These are phyloP conservation scores for Canis aureus DNA, from an alignment of 2,113 vertebrate genomes.

Conservation along the genomic window DNA sequence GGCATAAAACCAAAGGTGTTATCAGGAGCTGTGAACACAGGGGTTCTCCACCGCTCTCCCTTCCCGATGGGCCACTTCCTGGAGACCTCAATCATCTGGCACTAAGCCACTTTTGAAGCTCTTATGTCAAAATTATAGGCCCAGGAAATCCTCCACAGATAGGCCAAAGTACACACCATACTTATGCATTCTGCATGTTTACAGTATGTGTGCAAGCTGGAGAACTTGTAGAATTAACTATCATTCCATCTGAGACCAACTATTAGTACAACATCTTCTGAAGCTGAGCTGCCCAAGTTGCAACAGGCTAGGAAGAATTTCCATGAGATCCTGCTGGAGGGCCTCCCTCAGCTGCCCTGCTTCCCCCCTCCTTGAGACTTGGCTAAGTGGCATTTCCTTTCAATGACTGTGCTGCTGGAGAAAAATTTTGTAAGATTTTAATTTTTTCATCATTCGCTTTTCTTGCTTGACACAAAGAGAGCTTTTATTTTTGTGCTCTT, in stretches of 20 bases:
- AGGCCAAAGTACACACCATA: background rate
- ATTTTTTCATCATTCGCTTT: background rate
- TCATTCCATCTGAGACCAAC: background rate
- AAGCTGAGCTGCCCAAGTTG: accelerated
- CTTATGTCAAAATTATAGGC: background rate
- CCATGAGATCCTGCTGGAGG: background rate
- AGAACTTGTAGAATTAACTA: background rate
- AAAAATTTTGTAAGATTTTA: background rate
- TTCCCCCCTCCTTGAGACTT: background rate
- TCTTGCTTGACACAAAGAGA: background rate
- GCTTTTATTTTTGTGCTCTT: background rate
- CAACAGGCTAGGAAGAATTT: background rate
- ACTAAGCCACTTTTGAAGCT: background rate
- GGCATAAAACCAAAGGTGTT: background rate
- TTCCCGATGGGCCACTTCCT: background rate
- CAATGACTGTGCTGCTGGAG: background rate
- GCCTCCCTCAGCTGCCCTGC: background rate
- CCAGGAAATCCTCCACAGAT: background rate
- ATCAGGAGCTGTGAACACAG: background rate
- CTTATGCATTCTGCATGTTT: background rate
- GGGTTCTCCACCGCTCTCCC: background rate
- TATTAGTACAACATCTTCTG: background rate
- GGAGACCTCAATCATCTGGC: background rate
- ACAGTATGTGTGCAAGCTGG: background rate
- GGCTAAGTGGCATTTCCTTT: background rate